These are phyloP conservation scores for Agrotis ipsilon DNA, from an alignment of 2,888 invertebrate genomes.

Conservation along the genomic window DNA sequence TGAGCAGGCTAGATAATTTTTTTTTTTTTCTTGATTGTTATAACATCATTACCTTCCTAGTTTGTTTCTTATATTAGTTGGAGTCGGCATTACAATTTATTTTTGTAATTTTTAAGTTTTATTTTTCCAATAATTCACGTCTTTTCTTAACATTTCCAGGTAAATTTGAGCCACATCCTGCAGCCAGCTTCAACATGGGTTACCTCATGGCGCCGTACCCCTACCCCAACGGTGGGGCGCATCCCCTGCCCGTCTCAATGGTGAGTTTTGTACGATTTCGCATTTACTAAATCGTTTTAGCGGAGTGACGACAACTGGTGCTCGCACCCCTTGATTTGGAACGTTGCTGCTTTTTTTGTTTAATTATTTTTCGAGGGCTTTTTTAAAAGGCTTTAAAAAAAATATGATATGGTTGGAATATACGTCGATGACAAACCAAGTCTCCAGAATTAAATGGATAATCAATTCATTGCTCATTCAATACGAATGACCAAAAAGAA, in stretches of 20 bases:
- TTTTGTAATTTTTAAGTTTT: no score
- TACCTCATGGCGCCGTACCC: constrained; percentile 97
- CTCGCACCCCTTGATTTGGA: constrained; percentile 53
- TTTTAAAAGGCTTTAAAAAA: background rate
- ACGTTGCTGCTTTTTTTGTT: constrained; percentile 25
- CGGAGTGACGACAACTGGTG: constrained; percentile 49
- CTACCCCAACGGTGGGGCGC: constrained; percentile 97
- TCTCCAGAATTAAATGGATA: no score
- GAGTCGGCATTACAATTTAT: no score
- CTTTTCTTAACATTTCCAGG: constrained; percentile 88
- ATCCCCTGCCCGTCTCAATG: constrained; percentile 96
- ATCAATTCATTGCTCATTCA: no score
- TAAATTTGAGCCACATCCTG: constrained; percentile 95
- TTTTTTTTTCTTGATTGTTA: no score
- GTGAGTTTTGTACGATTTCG: constrained; percentile 91
- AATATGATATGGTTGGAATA: no score
- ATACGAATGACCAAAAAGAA: no score
- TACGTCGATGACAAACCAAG: no score
- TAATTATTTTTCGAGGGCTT: background rate
- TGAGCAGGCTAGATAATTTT: no score
- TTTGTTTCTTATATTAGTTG: no score
- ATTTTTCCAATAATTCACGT: background rate
- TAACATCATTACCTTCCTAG: no score
- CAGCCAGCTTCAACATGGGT: constrained; percentile 97
- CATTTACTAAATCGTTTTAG: constrained; percentile 63